Evolutionary conservation across 2,888 invertebrate species (phyloP), one percentile per base, ranked within the genome.

Genomic region (Nymphalis polychloros): DNA sequence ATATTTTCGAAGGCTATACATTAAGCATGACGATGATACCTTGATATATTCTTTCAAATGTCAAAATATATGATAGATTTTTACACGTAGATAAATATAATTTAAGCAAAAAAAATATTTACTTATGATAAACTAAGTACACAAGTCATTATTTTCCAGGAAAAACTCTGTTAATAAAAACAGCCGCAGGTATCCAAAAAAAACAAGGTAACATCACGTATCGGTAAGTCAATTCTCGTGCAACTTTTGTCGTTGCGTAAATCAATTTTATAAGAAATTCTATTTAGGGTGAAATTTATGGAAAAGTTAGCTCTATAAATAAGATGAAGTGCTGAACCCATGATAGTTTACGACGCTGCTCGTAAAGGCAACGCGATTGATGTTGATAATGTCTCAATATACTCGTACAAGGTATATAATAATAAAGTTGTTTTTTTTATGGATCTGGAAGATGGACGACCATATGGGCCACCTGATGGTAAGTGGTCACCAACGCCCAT

Each of bases 201-300:
- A n/a, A n/a, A 49, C 49, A 19, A 49, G 49, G 49, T 19, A 49
- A 49, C 49, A 49, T 41, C 13, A 41, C 41, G 41, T 41, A 41
- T 13, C 3, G 41, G 41, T 41, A 41, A 49, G 49, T 49, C 17
- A n/a, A n/a, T 16, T 31, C 31, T 19, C 35, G 41, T 5, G 4
- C 19, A 49, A 49, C 19, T 49, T 49, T 49, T 8, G 49, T n/a
- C 57, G 64, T 35, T 57, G 19, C 19, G 48, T 64, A 49, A 64
- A 48, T 48, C 57, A 64, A 64, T 64, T 64, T 64, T 61, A 53
- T 55, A 47, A 61, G 60, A 17, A 41, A 53, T 53, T 66, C 50
- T 65, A 46, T 65, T 52, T 60, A 61, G 53, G 65, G 62, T 50
- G 52, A 57, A 57, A 41, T 53, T 53, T 53, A 55, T 52, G 23